phyloP scores from a whole-genome alignment of 2,888 invertebrate species.

The Polyommatus icarus region DNA sequence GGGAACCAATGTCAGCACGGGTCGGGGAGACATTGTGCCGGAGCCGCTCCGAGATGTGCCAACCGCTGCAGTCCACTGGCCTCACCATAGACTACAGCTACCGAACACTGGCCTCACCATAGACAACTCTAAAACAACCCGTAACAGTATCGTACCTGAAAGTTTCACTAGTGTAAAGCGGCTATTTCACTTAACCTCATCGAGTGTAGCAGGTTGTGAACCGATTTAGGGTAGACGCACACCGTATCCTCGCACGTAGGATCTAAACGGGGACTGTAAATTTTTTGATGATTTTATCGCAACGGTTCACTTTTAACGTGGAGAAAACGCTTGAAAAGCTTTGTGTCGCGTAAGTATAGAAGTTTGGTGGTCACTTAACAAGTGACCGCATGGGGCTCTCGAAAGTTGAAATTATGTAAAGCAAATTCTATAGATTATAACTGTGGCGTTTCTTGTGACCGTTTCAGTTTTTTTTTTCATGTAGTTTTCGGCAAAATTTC shows the following conservation, averaged over 20 bases:
- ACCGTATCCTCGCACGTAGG: slow-evolving; percentile 32
- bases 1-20: slow-evolving; percentile 76
- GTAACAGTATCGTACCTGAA: slow-evolving; percentile 24
- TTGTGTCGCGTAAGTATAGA: slow-evolving; percentile 12
- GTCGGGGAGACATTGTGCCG: slow-evolving; percentile 73
- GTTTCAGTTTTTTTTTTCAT: neutral
- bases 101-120: slow-evolving; percentile 32
- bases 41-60: slow-evolving; percentile 50
- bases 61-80: slow-evolving; percentile 35
- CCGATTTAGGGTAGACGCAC: slow-evolving; percentile 9
- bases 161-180: slow-evolving; percentile 19
- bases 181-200: slow-evolving; percentile 31
- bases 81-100: slow-evolving; percentile 33
- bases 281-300: slow-evolving; percentile 14
- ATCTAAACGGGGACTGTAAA: slow-evolving; percentile 20
- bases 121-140: slow-evolving; percentile 27
- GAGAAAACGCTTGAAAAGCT: slow-evolving; percentile 13
- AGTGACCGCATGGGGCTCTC: slow-evolving; percentile 2
- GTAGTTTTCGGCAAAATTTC: neutral
- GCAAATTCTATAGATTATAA: neutral
- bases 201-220: slow-evolving; percentile 29
- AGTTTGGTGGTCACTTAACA: slow-evolving; percentile 4
- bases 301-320: slow-evolving; percentile 7
- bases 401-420: neutral
- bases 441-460: neutral